These are phyloP conservation scores for Seriola aureovittata DNA, from an alignment of 2,113 vertebrate species.

Conservation along the genomic window DNA sequence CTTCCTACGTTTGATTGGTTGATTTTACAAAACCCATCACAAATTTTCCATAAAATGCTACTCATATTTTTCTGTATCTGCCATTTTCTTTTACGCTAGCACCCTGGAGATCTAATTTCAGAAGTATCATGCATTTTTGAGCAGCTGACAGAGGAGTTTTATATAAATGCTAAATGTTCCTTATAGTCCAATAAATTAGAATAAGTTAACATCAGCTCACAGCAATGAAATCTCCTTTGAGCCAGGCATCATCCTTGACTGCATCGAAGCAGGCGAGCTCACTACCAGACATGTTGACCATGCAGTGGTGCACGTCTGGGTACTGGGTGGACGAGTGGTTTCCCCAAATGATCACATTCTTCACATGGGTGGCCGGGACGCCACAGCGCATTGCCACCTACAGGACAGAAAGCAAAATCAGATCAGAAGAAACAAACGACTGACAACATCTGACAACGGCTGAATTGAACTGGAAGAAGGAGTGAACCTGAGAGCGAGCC, in stretches of 20 bases:
- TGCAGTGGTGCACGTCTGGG: conserved; percentile 94
- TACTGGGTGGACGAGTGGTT: conserved; percentile 99
- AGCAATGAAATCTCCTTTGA: conserved; percentile 94
- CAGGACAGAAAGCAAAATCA: not conserved
- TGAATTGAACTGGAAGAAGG: not conserved
- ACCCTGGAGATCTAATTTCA: too few species aligned
- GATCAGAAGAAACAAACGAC: not conserved
- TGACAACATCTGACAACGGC: not conserved
- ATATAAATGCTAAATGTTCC: not conserved
- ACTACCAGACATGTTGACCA: conserved; percentile 90
- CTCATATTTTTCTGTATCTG: too few species aligned
- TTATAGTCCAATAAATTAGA: not conserved
- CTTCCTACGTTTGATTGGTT: not conserved
- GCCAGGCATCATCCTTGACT: conserved; percentile 94
- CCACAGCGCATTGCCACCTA: conserved; percentile 94
- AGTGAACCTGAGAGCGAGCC: conserved; percentile 92
- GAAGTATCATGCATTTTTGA: not conserved
- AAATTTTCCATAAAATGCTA: too few species aligned
- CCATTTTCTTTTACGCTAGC: too few species aligned
- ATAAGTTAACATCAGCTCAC: conserved; percentile 82
- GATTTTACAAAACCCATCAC: too few species aligned
- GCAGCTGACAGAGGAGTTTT: not conserved
- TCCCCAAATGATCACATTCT: conserved; percentile 98
- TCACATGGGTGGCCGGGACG: conserved; percentile 90
- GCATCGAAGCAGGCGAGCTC: conserved; percentile 92